phyloP scores from a whole-genome alignment of 2,797 vertebrate genomes.

The Schizopygopsis pylzovi region DNA sequence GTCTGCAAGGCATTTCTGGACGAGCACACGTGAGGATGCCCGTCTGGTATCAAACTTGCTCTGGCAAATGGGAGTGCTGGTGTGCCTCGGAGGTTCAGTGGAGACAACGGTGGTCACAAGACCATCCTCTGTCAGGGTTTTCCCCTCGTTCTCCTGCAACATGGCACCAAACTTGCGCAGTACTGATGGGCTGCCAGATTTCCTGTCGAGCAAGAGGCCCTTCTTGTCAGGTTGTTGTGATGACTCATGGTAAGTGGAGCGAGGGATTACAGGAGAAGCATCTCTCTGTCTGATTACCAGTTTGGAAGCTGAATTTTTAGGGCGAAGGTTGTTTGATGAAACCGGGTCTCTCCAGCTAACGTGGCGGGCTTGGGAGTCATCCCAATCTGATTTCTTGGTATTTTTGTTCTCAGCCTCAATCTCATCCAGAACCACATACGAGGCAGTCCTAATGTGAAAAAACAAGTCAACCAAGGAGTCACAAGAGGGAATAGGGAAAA shows the following conservation, averaged over 20 bases:
- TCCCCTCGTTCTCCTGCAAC: constrained; percentile 79
- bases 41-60: constrained; percentile 74
- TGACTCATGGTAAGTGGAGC: constrained; percentile 73
- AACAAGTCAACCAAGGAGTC: constrained; percentile 6
- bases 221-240: constrained; percentile 72
- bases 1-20: constrained; percentile 81
- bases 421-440: constrained; percentile 70
- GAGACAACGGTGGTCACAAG: constrained; percentile 71
- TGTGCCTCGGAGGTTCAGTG: constrained; percentile 67
- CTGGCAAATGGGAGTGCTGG: constrained; percentile 75
- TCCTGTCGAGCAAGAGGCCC: constrained; percentile 71
- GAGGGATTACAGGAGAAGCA: constrained; percentile 75
- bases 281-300: constrained; percentile 78
- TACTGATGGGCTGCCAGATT: constrained; percentile 74
- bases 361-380: constrained; percentile 26
- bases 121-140: constrained; percentile 75
- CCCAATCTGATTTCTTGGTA: constrained; percentile 63
- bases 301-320: constrained; percentile 71
- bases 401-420: constrained; percentile 80
- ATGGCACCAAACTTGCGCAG: constrained; percentile 77
- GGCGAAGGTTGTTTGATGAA: constrained; percentile 70
- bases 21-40: constrained; percentile 66
- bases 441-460: constrained; percentile 63
- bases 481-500: not conserved
- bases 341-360: constrained; percentile 58